phyloP scores from a whole-genome alignment of 2,888 invertebrate species.

The Adineta ricciae region DNA sequence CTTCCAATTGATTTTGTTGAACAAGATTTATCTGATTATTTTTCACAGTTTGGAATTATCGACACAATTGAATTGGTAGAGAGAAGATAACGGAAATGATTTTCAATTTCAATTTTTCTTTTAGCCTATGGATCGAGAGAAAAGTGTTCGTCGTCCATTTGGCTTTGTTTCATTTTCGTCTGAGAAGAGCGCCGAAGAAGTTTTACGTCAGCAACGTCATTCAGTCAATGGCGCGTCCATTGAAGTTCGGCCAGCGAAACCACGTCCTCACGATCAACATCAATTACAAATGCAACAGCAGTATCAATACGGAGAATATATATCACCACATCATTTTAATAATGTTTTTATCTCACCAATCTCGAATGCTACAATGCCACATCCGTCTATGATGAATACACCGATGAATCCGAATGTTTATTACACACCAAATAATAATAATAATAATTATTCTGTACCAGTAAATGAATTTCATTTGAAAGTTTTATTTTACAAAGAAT shows the following conservation, averaged over 20 bases:
- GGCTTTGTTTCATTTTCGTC: conserved; percentile 18
- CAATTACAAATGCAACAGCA: conserved; percentile 9
- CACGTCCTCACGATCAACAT: background rate
- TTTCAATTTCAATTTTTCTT: background rate
- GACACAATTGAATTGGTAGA: background rate
- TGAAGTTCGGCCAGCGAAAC: conserved; percentile 10
- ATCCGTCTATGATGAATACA: background rate
- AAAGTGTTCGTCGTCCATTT: conserved; percentile 18
- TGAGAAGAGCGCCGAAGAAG: background rate
- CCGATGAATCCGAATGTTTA: background rate
- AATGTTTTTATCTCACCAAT: background rate
- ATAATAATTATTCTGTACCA: background rate
- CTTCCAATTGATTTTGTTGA: background rate
- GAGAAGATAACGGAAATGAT: background rate
- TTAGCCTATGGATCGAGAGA: conserved; percentile 14
- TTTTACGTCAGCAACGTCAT: conserved; percentile 12
- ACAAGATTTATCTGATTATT: conserved; percentile 8
- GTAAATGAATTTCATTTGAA: background rate
- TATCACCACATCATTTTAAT: background rate
- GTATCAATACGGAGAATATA: background rate
- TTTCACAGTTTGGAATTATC: conserved; percentile 1
- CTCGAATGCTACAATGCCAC: background rate
- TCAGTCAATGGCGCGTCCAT: background rate
- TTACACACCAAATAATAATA: background rate
- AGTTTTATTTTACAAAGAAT: background rate